Evolutionary conservation across 2,888 invertebrate species (phyloP), one percentile per base, ranked within the genome.

Genomic region (Mellilla xanthometata): DNA sequence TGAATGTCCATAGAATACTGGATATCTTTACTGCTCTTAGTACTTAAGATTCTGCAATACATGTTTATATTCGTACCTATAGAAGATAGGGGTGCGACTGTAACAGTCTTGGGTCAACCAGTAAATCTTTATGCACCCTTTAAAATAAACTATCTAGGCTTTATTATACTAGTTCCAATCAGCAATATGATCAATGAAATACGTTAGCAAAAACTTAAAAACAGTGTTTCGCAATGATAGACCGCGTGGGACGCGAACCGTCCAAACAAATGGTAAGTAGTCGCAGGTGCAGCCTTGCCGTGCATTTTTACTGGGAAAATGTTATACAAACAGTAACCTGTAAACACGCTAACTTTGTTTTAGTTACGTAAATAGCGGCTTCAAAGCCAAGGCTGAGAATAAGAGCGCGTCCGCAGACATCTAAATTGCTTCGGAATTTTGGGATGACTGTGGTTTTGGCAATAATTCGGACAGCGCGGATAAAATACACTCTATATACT

Each of bases 311-410:
- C 42, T 50, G 35, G 23, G 50, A 53, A 58, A 47, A 54, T 52
- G 36, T 52, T 34, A 49, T 49, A 52, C 39, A 54, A 53, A 56
- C 2, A 24, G 39, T 44, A 54, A 42, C 51, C 48, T 50, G 36
- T 35, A 33, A 40, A 51, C 43, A 36, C 42, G 51, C 35, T 52
- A 43, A 39, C 50, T 59, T 54, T 61, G 52, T 56, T 56, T 58
- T 54, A 42, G 54, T 58, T 53, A 53, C 53, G 38, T 45, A 43
- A 56, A 60, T 59, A 61, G 54, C 43, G 51, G 58, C 53, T 60
- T 59, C 66, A 68, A 67, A 66, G 68, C 62, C 69, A 69, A 69
- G 68, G 69, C 53, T 64, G 52, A 31, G 31, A 40, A 58, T 51
- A 46, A 55, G 46, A 44, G 27, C 38, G 27, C 31, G 39, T n/a